Percentiles rank a stretch among this genome's conserved stretches.
These are phyloP conservation scores for Erebia aethiops DNA, from an alignment of 2,888 invertebrate genomes.

Conservation along the genomic window DNA sequence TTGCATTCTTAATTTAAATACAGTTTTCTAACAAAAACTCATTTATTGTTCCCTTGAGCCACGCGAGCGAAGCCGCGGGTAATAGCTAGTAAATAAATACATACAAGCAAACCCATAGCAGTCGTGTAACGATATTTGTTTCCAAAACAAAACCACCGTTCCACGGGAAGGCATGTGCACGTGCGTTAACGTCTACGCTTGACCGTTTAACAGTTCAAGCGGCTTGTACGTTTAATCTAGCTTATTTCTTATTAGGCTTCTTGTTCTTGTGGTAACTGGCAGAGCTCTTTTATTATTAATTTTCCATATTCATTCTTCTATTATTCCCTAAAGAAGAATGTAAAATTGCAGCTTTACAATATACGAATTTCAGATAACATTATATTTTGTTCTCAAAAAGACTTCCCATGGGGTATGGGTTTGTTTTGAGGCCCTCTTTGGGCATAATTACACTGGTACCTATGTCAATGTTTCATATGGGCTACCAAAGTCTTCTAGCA, in stretches of 20 bases:
- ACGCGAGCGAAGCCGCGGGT: too few relatives aligned
- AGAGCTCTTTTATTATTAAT: neutral
- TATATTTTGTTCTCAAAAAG: too few relatives aligned
- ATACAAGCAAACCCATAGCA: constrained; percentile 30
- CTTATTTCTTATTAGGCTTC: constrained; percentile 27
- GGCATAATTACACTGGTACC: too few relatives aligned
- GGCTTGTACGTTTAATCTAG: constrained; percentile 22
- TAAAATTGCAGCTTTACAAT: neutral
- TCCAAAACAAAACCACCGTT: constrained; percentile 50
- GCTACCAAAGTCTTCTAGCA: too few relatives aligned
- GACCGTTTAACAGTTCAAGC: constrained; percentile 20
- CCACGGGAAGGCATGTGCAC: constrained; percentile 52
- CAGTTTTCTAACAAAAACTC: too few relatives aligned
- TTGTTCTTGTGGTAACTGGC: constrained; percentile 15
- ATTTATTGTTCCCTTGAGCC: too few relatives aligned
- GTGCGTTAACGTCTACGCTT: constrained; percentile 45
- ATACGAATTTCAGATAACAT: too few relatives aligned
- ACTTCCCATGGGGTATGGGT: too few relatives aligned
- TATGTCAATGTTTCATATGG: too few relatives aligned
- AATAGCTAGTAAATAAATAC: neutral
- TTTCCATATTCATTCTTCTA: neutral
- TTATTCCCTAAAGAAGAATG: neutral
- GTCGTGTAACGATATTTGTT: constrained; percentile 43
- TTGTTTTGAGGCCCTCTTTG: too few relatives aligned
- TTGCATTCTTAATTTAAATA: too few relatives aligned